These are phyloP conservation scores for Ciona savignyi DNA, from an alignment of 23 tunicate species.

Conservation along the genomic window DNA sequence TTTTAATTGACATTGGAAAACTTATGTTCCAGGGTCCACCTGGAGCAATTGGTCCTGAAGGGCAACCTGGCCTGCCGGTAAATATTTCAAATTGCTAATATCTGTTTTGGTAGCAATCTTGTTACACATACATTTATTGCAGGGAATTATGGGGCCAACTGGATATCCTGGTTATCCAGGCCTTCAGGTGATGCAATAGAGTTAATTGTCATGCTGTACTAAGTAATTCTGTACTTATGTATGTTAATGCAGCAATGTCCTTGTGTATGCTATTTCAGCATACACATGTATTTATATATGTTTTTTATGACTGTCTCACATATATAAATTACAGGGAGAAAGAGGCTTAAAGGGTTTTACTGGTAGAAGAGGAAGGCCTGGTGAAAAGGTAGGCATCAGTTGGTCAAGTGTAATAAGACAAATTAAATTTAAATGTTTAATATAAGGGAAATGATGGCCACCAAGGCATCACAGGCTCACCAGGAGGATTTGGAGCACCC, in stretches of 20 bases:
- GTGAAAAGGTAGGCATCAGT: not conserved
- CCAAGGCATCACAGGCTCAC: not conserved
- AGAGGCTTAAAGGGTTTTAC: slow-evolving; percentile 6
- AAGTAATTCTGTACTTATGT: no score
- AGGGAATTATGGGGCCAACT: not conserved
- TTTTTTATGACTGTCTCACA: no score
- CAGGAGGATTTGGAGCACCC: not conserved
- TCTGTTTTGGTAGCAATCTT: not conserved
- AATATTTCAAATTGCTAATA: not conserved
- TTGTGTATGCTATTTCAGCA: no score
- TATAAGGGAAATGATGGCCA: not conserved
- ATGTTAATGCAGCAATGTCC: no score
- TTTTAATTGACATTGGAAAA: no score
- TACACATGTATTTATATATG: no score
- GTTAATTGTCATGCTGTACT: no score
- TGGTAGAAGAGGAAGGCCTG: slow-evolving; percentile 2
- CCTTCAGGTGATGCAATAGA: not conserved
- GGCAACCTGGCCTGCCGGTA: slow-evolving; percentile 10
- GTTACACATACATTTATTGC: not conserved
- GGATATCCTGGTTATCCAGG: slow-evolving; percentile 4
- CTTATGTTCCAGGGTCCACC: slow-evolving; percentile 19
- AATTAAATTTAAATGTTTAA: no score
- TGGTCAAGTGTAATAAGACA: no score
- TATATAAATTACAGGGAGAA: not conserved
- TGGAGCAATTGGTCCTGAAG: slow-evolving; percentile 9